These are phyloP conservation scores for Gorsachius magnificus DNA, from an alignment of 2,797 vertebrate genomes.

Conservation along the genomic window DNA sequence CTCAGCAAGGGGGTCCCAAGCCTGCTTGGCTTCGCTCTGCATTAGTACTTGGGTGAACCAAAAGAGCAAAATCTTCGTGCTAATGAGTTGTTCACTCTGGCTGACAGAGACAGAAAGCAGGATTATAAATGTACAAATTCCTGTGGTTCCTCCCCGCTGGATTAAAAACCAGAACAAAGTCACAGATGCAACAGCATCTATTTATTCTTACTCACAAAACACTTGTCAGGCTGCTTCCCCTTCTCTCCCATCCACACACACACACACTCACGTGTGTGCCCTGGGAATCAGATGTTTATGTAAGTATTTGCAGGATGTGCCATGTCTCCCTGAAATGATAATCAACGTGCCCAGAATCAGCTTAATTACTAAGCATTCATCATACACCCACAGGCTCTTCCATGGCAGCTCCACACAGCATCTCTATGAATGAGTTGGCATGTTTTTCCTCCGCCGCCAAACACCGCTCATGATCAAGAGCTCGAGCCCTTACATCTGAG, in stretches of 20 bases:
- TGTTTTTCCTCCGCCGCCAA: neutral
- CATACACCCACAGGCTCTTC: constrained; percentile 10
- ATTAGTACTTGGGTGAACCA: neutral
- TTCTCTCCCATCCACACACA: neutral
- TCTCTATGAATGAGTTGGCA: constrained; percentile 11
- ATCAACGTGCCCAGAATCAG: constrained; percentile 29
- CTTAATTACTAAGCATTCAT: constrained; percentile 55
- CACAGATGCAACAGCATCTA: neutral
- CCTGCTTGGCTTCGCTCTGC: neutral
- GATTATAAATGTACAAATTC: neutral
- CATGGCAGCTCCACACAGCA: neutral
- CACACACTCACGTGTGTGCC: neutral
- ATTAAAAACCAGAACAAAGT: neutral
- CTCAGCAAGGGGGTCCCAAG: neutral
- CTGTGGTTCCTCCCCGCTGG: neutral
- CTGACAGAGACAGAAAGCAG: neutral
- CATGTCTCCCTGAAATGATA: constrained; percentile 28
- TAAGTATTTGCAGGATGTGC: constrained; percentile 40
- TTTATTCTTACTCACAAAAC: constrained; percentile 23
- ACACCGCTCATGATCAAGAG: neutral
- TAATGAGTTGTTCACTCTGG: neutral
- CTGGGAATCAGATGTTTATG: constrained; percentile 44
- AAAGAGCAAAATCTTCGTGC: neutral
- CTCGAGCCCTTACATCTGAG: neutral
- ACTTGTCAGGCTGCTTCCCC: neutral